Evolutionary conservation across 2,888 invertebrate species (phyloP), one percentile per base, ranked within the genome.

Genomic region (Eretmocerus hayati): DNA sequence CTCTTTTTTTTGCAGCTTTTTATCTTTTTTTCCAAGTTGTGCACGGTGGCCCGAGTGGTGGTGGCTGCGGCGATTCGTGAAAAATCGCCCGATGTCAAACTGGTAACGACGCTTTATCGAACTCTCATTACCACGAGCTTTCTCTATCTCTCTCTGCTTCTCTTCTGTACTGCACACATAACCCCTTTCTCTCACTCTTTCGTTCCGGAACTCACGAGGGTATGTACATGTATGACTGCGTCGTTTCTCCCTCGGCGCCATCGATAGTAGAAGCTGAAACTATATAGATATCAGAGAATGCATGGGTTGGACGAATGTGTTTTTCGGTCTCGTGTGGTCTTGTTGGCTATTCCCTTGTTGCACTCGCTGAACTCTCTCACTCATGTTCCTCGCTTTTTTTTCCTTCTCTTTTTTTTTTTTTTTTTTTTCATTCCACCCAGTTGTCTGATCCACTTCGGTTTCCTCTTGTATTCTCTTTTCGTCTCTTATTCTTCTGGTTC

Each of bases 51-150:
- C 9, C 21, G 16, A 13, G 40, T 3, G 13, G 33, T 20, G 18
- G 39, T 16, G 32, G 32, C 13, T 32, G 38, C 30, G 41, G 37
- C 46, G 46, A 46, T 45, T 51, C 45, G 50, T 61, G 58, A 63
- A 63, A 62, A 60, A 62, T 61, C 60, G 63, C 59, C 64, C 61
- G 64, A 63, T 65, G 65, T 65, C 63, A 66, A 67, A 63, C 64
- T 66, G 62, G 66, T 70, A 68, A 69, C 66, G 59, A 63, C 62
- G 67, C 67, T 70, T 68, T 70, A 70, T 70, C 67, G 70, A 70
- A 69, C 70, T 70, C 69, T 70, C 69, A 70, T 70, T 70, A 70
- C 65, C 62, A 59, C 60, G 58, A 55, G 59, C 15, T 32, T 22
- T 35, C 38, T 31, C 38, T 35, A 15, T 9, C 35, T 35, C 41